Conservation (phyloP, 2,888 invertebrate species). For the Agelastica alni region DNA sequence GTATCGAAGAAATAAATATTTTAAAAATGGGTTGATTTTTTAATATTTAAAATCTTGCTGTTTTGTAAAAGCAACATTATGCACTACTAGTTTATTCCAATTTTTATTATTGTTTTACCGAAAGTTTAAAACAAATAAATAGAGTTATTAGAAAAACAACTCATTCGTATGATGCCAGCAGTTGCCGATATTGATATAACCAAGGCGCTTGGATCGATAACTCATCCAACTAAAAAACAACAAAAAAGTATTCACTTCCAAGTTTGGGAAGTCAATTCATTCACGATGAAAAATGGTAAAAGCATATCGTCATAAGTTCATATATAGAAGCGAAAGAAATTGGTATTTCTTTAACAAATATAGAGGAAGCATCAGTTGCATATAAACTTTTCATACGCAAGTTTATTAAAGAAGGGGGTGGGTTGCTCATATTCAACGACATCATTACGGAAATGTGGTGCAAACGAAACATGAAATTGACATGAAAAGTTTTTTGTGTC, state of each 20-base stretch:
- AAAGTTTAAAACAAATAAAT: too few species aligned
- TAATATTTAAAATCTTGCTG: too few species aligned
- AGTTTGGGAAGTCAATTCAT: constrained; percentile 32
- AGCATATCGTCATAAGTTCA: constrained; percentile 45
- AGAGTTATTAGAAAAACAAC: constrained; percentile 19
- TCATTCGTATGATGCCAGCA: constrained; percentile 14
- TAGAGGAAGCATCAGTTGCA: background rate
- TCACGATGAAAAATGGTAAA: constrained; percentile 42
- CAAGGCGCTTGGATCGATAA: constrained; percentile 24
- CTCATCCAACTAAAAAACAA: constrained; percentile 28
- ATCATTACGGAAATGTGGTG: background rate
- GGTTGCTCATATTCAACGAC: background rate
- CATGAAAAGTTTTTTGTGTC: too few species aligned
- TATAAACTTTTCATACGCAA: constrained; percentile 4
- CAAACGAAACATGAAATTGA: background rate
- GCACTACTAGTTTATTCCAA: too few species aligned
- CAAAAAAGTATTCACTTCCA: constrained; percentile 26
- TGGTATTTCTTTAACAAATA: constrained; percentile 14
- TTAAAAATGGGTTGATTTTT: too few species aligned
- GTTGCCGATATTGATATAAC: constrained; percentile 20
- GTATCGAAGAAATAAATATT: too few species aligned
- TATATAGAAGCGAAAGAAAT: constrained; percentile 33
- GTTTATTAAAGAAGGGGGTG: background rate
- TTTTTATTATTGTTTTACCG: too few species aligned
- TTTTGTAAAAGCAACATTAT: too few species aligned